These are phyloP conservation scores for Macquaria australasica DNA, from an alignment of 2,113 vertebrate species.

Conservation along the genomic window DNA sequence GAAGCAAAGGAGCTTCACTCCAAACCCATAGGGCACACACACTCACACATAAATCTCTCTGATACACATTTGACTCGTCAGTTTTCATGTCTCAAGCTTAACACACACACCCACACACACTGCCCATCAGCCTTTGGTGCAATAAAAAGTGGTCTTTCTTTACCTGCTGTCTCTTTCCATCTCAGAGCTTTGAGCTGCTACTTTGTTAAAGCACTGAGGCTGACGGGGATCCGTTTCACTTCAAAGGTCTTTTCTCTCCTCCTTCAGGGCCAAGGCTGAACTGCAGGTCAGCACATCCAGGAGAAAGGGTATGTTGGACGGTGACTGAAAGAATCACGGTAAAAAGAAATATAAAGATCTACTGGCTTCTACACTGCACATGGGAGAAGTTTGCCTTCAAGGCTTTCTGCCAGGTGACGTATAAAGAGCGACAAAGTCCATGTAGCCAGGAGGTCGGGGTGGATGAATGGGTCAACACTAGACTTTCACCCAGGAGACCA, in stretches of 20 bases:
- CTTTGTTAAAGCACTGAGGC: conserved; percentile 40
- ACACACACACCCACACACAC: background rate
- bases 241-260: conserved; percentile 46
- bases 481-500: no score
- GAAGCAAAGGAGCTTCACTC: conserved; percentile 58
- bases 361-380: background rate
- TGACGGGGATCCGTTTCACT: conserved; percentile 52
- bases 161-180: conserved; percentile 39
- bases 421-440: no score
- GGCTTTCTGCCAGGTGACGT: no score
- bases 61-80: background rate
- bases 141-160: conserved; percentile 27
- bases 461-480: no score
- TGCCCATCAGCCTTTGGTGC: conserved; percentile 5
- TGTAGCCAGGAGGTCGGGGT: no score
- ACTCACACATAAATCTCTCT: background rate
- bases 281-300: conserved; percentile 30
- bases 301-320: background rate
- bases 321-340: background rate
- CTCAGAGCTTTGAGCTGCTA: conserved; percentile 20
- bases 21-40: conserved; percentile 29
- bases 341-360: background rate
- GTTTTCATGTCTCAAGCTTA: background rate
- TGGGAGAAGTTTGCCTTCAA: no score
- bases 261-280: conserved; percentile 18